Evolutionary conservation across 2,888 invertebrate genomes (phyloP), one percentile per base, ranked within the genome.

Genomic region (Ichneumoninae sp.): DNA sequence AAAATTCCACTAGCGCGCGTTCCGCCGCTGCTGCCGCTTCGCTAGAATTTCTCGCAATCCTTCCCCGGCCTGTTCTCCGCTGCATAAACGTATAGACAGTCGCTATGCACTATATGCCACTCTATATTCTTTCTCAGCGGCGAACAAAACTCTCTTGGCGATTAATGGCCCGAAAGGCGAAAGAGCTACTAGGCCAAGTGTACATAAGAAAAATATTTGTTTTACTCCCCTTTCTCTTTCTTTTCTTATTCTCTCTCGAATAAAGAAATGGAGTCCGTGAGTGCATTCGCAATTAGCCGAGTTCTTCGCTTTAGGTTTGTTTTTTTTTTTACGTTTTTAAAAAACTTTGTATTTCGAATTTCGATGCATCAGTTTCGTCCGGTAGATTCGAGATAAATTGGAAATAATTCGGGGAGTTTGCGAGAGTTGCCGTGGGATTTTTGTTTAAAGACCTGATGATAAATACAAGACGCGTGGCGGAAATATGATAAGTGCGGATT

Each of bases 121-220:
- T 82, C 33, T 65, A 22, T 62, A 33, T 69, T 71, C 65, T 71
- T 44, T 52, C 50, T 16, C 50, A 16, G 74, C 47, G 40, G 44
- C 36, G 62, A 60, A 44, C 33, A 65, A 80, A 65, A 80, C 72
- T 83, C 79, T 62, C 74, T 78, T 47, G 74, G 47, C 74, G 54
- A 83, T 80, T 79, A 79, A 80, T 72, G 75, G 65, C 57, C 47
- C 6, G 36, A 75, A 66, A 68, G 47, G 65, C 52, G 44, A 50
- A 50, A 36, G 19, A 71, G 47, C 71, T 47, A 47, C 62, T 5
- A 47, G 74, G 74, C 74, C 30, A 74, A 19, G 47, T 62, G 62
- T 47, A 57, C 47, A 30, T 47, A 74, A 60, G 72, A 74, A 65
- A 72, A 44, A 60, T 72, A n/a, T 72, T 57, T 72, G 22, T n/a